Evolutionary conservation across 2,888 invertebrate species (phyloP), one percentile per base, ranked within the genome.

Genomic region (Pyrrhia umbra): DNA sequence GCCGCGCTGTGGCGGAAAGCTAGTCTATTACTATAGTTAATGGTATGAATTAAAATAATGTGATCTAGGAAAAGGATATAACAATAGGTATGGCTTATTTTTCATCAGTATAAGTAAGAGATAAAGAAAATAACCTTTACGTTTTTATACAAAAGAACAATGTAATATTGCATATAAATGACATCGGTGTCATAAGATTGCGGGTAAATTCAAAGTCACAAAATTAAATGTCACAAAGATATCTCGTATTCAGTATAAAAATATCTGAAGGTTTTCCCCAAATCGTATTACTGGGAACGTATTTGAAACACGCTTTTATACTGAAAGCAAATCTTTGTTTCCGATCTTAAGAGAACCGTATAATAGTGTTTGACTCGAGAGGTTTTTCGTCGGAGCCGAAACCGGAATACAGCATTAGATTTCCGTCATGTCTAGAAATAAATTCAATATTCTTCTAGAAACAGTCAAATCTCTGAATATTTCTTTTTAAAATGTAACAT

Each of bases 261-360:
- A 70, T 47, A 60, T 34, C 25, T 34, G 20, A 73, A 57, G 10
- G 23, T 45, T 58, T 62, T 47, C 15, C 43, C 30, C 15, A 47
- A 69, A 65, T 59, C 42, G 15, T 57, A 69, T 69, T 68, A 57
- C 42, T 50, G 59, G 10, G 20, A 58, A 16, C 37, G 46, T 56
- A 72, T 68, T 60, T 54, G 50, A 60, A 63, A 77, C 47, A 66
- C 45, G 39, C 54, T 55, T 66, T 42, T 51, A 59, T 57, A 15
- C 43, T 55, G 58, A 75, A 69, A 75, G 56, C 56, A 62, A 75
- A 78, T 69, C 61, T 75, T 75, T 74, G 61, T 75, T 62, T 49
- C 65, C 58, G 55, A 78, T 75, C 58, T 57, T 70, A 70, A 57
- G 52, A 57, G 61, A 1, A 21, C 15, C 34, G 56, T 25, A 42